Base-by-base conservation (phyloP, 2,797 vertebrate species). In the Micromesistius poutassou region DNA sequence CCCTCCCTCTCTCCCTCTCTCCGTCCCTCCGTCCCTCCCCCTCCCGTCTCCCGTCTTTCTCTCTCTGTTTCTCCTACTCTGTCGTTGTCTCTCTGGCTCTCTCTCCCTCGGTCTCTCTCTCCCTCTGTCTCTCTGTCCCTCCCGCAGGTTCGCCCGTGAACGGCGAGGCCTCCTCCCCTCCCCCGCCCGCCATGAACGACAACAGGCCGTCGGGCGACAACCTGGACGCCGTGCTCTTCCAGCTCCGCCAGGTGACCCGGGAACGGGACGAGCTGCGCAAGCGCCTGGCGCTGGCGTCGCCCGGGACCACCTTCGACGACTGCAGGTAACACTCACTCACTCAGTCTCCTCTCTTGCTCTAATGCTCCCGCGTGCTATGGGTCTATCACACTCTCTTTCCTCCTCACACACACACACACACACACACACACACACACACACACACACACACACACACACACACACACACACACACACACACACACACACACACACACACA, bases 191-290 rank as follows among this genome's bases (percentile, higher is more conserved):
- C 68, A 93, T 95, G 73, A 92, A 94, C 9, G 97, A 99, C 87
- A 94, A 95, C 19, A 94, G 95, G 82, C 96, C 97, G 12, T 91
- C 95, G 83, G 95, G 91, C 0, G 97, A 98, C 93, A 98, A 96
- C 92, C 91, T 98, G 91, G 97, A 98, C 88, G 96, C 95, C 0
- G 94, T 99, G 85, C 77, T 98, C 9, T 94, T 96, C 86, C 98
- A 99, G 93, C 94, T 99, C 83, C 95, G 96, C 30, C 95, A 98
- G 87, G 96, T 99, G 89, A 99, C 98, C 77, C 94, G 97, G 13
- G 98, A 99, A 90, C 93, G 98, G 80, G 98, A 99, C 1, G 97
- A 99, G 83, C 95, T 99, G 35, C 96, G 97, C 33, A 99, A 98
- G 87, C 96, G 95, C 55, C 95, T 99, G 77, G 98, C 98, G 2